Conservation (phyloP, 2,888 invertebrate genomes). For the Brachyopa scutellaris region DNA sequence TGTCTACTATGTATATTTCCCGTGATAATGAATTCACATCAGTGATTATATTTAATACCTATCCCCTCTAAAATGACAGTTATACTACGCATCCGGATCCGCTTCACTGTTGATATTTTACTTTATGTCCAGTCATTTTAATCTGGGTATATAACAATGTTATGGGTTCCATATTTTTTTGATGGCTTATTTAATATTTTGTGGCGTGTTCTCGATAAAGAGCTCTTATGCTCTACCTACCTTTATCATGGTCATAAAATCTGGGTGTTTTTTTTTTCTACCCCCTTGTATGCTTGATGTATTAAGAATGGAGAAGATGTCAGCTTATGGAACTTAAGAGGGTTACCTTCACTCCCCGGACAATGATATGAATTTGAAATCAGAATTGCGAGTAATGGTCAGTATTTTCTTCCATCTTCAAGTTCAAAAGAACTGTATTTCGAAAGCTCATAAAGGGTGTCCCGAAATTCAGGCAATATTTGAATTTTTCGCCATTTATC, state of each 20-base stretch:
- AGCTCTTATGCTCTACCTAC: neutral
- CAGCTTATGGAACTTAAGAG: too few species aligned
- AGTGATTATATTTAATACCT: neutral
- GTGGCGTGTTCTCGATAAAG: neutral
- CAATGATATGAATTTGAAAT: too few species aligned
- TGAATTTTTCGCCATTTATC: too few species aligned
- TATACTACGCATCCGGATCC: neutral
- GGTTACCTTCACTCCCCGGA: too few species aligned
- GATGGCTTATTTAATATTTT: neutral
- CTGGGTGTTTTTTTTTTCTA: neutral
- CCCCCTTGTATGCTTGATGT: too few species aligned
- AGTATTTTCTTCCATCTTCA: too few species aligned
- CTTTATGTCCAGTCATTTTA: conserved; percentile 10
- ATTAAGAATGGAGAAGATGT: too few species aligned
- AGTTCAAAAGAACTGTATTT: too few species aligned
- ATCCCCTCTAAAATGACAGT: neutral
- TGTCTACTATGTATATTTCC: neutral
- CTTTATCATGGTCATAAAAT: neutral
- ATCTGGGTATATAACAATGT: neutral
- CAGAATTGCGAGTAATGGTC: too few species aligned
- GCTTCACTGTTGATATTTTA: neutral
- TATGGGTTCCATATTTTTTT: conserved; percentile 4
- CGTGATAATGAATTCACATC: neutral
- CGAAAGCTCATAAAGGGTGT: too few species aligned
- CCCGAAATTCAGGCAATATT: too few species aligned